Conservation (phyloP, 2,888 invertebrate species). For the Ganaspis brasiliensis region DNA sequence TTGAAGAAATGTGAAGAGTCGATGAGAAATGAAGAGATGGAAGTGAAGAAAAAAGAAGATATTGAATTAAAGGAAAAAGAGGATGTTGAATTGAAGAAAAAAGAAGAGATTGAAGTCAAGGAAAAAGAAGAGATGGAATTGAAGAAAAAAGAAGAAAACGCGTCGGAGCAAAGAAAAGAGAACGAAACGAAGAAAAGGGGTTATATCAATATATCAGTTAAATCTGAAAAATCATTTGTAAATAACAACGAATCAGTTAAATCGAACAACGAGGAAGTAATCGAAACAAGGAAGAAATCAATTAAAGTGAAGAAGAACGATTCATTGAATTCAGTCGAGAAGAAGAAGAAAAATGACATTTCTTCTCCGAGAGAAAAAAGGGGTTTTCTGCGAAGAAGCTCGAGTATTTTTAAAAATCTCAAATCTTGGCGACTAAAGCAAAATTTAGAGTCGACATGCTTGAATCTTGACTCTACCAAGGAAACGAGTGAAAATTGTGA, state of each 20-base stretch:
- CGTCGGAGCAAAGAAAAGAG: background rate
- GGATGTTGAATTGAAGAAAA: background rate
- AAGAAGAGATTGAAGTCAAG: background rate
- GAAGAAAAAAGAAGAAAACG: background rate
- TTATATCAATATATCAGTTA: no score
- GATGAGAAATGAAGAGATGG: background rate
- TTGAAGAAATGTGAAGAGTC: background rate
- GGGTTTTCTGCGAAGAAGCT: background rate
- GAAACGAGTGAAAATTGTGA: no score
- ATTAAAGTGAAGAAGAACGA: background rate
- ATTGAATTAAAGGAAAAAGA: background rate
- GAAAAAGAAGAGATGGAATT: background rate
- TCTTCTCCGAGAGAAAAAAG: no score
- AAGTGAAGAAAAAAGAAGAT: background rate
- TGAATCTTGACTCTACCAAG: no score
- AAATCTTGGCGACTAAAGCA: conserved; percentile 51
- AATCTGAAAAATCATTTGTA: no score
- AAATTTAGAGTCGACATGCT: conserved; percentile 69
- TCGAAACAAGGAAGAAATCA: background rate
- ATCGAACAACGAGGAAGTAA: background rate
- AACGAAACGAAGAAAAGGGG: no score
- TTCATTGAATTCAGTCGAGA: background rate
- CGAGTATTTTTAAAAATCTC: conserved; percentile 45
- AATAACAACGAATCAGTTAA: background rate
- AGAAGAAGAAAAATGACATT: no score